Conservation (phyloP, 2,113 vertebrate genomes). For the Tyto alba region DNA sequence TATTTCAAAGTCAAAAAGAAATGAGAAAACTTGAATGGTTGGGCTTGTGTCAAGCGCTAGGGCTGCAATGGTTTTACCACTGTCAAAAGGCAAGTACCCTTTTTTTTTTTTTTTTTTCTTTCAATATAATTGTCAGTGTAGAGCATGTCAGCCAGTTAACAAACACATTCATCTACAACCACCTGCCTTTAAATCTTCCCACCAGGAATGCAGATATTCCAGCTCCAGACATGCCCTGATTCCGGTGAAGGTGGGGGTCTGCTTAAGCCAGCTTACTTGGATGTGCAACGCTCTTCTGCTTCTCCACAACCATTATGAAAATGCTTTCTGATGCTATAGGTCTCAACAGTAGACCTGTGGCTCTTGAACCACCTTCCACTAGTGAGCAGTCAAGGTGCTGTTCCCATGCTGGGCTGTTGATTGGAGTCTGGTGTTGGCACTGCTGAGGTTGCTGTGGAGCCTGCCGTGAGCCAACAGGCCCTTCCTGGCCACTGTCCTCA, state of each 20-base stretch:
- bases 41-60: neutral
- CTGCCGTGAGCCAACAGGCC: fast-evolving
- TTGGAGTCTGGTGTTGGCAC: neutral
- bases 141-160: neutral
- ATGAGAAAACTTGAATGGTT: neutral
- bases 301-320: neutral
- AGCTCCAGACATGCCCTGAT: neutral
- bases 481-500: neutral
- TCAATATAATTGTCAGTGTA: neutral
- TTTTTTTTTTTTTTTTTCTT: neutral
- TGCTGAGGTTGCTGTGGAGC: fast-evolving
- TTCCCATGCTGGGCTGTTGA: neutral
- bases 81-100: neutral
- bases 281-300: neutral
- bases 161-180: neutral
- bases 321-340: neutral
- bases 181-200: neutral
- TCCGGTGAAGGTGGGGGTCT: neutral
- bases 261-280: neutral
- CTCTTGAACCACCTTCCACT: neutral
- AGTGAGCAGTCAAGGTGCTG: neutral
- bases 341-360: neutral
- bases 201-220: neutral
- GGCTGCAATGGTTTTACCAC: neutral
- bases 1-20: slow-evolving; percentile 37